A percentile compares a stretch with the other conserved stretches of the same genome.
Evolutionary conservation across 2,797 vertebrate genomes (phyloP).

Genomic region (Steatocranus sp.): DNA sequence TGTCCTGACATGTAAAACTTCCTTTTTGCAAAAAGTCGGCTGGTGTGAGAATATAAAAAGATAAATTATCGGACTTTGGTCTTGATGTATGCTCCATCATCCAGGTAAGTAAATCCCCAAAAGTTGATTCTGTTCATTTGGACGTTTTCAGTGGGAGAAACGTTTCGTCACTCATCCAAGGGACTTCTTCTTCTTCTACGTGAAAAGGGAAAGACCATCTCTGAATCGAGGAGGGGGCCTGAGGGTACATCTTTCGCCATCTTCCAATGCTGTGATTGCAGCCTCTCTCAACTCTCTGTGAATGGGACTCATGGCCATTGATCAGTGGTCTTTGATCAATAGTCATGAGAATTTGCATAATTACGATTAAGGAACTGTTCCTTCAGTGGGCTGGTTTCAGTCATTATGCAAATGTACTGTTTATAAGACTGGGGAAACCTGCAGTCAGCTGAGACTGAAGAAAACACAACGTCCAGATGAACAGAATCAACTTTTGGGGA

Average conservation of each 20-base stretch:
- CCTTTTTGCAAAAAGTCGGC: neutral
- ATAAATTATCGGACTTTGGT: neutral
- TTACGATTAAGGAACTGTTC: neutral
- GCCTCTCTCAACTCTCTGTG: neutral
- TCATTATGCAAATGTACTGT: accelerated
- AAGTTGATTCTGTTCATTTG: neutral
- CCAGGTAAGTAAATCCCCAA: neutral
- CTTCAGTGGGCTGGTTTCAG: accelerated
- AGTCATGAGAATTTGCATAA: neutral
- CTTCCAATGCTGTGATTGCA: neutral
- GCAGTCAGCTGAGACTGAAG: neutral
- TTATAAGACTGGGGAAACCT: neutral
- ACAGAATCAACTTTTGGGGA: neutral
- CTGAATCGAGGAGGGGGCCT: neutral
- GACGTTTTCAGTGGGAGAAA: neutral
- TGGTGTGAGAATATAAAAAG: neutral
- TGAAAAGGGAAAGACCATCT: neutral
- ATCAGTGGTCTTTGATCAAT: neutral
- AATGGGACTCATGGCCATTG: accelerated
- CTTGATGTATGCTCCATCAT: neutral
- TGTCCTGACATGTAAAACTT: neutral
- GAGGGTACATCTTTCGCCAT: accelerated
- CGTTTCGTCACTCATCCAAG: neutral
- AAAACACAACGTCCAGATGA: neutral
- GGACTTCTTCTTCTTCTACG: neutral